Conservation (phyloP, 2,797 vertebrate species). For the Esox lucius region DNA sequence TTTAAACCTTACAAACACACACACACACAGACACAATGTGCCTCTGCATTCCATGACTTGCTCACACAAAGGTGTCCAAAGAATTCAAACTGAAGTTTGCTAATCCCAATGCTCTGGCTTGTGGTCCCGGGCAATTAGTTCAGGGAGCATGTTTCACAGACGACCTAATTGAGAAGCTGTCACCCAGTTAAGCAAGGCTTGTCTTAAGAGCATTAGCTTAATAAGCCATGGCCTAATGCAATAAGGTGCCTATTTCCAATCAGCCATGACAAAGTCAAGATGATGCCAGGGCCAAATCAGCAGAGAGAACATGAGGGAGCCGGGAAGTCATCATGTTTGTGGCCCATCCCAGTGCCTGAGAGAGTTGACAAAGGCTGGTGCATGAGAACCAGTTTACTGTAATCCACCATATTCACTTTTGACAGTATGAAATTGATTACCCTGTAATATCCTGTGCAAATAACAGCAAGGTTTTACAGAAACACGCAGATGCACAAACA, state of each 20-base stretch:
- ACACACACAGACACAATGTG: background rate
- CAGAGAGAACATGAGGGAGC: constrained; percentile 50
- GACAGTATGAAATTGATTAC: too few relatives aligned
- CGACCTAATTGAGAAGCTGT: constrained; percentile 76
- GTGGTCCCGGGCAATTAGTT: constrained; percentile 67
- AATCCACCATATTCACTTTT: too few relatives aligned
- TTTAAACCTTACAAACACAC: constrained; percentile 4
- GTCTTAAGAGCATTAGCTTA: constrained; percentile 79
- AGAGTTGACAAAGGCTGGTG: constrained; percentile 1
- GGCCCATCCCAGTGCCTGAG: constrained; percentile 6
- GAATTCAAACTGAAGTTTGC: constrained; percentile 48
- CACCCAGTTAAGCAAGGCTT: constrained; percentile 78
- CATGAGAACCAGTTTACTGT: too few relatives aligned
- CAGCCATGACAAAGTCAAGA: constrained; percentile 79
- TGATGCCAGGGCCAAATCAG: constrained; percentile 66
- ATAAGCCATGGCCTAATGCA: constrained; percentile 80
- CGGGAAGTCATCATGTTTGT: constrained; percentile 43
- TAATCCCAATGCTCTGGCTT: constrained; percentile 51
- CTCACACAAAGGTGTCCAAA: constrained; percentile 16
- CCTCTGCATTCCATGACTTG: background rate
- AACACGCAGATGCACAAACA: background rate
- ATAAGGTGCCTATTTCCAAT: constrained; percentile 80
- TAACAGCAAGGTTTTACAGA: constrained; percentile 8
- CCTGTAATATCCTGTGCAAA: too few relatives aligned
- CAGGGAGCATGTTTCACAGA: constrained; percentile 68